Conservation (phyloP, 2,797 vertebrate species). For the Heterohyrax brucei region DNA sequence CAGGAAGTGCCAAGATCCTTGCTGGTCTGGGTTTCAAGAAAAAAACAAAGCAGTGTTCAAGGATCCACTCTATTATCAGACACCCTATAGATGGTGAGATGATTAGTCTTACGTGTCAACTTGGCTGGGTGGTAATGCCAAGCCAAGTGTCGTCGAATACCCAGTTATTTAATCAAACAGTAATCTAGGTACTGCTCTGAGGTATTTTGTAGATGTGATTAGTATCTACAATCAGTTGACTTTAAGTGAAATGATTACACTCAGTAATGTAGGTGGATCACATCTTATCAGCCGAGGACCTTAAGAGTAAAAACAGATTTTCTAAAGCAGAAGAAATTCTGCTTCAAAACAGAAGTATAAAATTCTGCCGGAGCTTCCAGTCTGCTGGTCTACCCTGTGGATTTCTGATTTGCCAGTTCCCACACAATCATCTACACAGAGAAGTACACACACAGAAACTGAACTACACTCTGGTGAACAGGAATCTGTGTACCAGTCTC, state of each 20-base stretch:
- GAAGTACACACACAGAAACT: not conserved
- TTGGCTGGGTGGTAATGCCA: not conserved
- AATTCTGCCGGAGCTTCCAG: too few species aligned
- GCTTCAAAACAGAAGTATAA: too few species aligned
- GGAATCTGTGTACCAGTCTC: not conserved
- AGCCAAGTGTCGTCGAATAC: too few species aligned
- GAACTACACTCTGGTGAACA: not conserved
- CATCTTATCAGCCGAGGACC: not conserved
- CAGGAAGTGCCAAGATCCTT: not conserved
- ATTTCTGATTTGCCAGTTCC: not conserved
- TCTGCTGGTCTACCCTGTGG: not conserved
- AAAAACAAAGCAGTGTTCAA: not conserved
- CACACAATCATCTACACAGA: not conserved
- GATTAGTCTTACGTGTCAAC: not conserved
- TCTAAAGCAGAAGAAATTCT: too few species aligned
- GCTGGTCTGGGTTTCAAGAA: not conserved
- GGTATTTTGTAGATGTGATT: not conserved
- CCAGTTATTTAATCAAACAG: not conserved
- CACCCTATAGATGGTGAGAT: not conserved
- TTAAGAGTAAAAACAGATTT: too few species aligned
- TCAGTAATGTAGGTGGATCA: not conserved
- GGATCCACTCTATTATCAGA: not conserved
- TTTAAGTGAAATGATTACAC: too few species aligned
- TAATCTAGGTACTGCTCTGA: not conserved
- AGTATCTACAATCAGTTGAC: not conserved